Percentiles rank a stretch among this genome's conserved stretches.
Conservation (phyloP, 2,113 vertebrate genomes). For the Nycticebus coucang region DNA sequence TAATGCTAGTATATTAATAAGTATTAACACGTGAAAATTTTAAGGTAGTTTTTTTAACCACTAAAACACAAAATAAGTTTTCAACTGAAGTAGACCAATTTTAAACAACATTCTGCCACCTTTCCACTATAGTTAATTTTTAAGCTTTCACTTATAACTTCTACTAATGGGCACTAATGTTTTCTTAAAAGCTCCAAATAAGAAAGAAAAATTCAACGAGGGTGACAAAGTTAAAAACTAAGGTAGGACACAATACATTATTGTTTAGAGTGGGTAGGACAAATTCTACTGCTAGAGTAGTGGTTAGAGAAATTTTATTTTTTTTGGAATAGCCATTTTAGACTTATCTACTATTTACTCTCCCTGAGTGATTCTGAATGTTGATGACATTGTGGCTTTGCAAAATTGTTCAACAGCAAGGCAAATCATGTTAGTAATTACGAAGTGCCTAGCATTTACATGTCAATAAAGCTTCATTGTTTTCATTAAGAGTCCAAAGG, state of each 20-base stretch:
- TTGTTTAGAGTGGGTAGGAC: background rate
- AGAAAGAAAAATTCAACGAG: background rate
- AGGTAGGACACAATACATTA: background rate
- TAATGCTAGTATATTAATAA: background rate
- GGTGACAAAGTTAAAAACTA: background rate
- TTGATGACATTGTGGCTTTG: background rate
- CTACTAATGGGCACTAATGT: background rate
- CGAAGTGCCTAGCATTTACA: background rate
- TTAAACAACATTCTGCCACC: conserved; percentile 16
- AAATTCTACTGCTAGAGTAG: conserved; percentile 13
- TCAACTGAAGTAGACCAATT: background rate
- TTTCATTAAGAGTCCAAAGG: background rate
- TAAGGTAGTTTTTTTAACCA: background rate
- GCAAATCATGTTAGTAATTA: background rate
- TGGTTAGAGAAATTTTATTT: background rate
- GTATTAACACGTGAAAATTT: conserved; percentile 27
- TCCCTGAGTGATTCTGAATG: background rate
- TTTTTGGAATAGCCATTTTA: background rate
- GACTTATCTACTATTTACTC: background rate
- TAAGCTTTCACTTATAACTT: conserved; percentile 16
- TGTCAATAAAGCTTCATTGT: background rate
- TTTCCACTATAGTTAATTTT: conserved; percentile 19
- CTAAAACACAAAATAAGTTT: conserved; percentile 25
- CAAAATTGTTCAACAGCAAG: background rate
- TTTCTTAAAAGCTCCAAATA: conserved; percentile 31